Conservation (phyloP, 2,797 vertebrate species). For the Galagoides demidoff region DNA sequence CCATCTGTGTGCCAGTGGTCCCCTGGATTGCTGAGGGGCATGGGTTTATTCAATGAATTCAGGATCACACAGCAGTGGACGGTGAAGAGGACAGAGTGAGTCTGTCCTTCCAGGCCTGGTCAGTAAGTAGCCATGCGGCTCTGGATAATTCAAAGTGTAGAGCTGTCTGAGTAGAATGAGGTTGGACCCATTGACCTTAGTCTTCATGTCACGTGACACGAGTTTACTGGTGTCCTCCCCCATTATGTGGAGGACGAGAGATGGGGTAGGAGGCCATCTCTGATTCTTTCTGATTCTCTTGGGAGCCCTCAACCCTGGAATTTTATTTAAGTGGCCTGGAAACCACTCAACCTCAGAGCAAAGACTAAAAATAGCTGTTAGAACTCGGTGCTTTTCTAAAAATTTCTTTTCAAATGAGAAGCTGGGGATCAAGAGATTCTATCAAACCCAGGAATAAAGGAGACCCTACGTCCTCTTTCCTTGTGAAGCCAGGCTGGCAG, state of each 20-base stretch:
- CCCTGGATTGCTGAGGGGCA: background rate
- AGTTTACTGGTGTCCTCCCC: background rate
- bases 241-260: background rate
- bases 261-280: background rate
- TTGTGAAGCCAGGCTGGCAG: conserved; percentile 12
- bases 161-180: background rate
- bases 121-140: background rate
- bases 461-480: background rate
- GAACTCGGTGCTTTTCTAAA: conserved; percentile 48
- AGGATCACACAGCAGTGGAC: background rate
- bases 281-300: background rate
- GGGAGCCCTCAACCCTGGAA: background rate
- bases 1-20: background rate
- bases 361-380: conserved; percentile 59
- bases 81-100: background rate
- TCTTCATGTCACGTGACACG: background rate
- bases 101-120: background rate
- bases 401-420: conserved; percentile 51
- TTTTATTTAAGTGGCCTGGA: conserved; percentile 52
- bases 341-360: conserved; percentile 36
- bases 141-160: background rate
- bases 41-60: background rate
- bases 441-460: conserved; percentile 6
- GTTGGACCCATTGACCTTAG: background rate
- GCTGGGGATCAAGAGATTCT: conserved; percentile 26